phyloP scores from a whole-genome alignment of 2,888 invertebrate species.

The Acrocera orbiculus region DNA sequence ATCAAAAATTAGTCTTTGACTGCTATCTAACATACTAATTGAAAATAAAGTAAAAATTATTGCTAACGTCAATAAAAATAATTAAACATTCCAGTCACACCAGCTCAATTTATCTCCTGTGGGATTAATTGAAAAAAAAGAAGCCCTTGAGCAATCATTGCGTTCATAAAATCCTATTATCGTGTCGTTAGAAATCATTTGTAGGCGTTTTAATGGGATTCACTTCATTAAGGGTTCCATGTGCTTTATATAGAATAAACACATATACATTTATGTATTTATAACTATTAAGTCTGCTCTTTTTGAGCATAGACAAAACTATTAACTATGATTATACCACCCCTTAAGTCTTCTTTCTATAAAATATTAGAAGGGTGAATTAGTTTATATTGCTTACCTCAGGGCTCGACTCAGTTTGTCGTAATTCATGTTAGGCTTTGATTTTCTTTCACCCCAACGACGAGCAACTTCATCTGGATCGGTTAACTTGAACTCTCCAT shows the following conservation, averaged over 20 bases:
- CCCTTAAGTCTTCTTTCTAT: too few relatives aligned
- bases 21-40: too few relatives aligned
- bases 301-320: conserved; percentile 1
- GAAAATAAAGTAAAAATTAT: too few relatives aligned
- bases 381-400: conserved; percentile 46
- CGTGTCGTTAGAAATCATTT: conserved; percentile 12
- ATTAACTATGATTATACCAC: neutral
- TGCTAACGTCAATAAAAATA: neutral
- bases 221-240: conserved; percentile 9
- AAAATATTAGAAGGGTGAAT: neutral
- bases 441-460: conserved; percentile 97
- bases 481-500: conserved; percentile 95
- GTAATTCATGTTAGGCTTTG: conserved; percentile 99
- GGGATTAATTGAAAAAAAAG: neutral
- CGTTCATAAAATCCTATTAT: conserved; percentile 11
- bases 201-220: conserved; percentile 14
- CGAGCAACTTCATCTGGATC: conserved; percentile 97
- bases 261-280: neutral
- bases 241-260: neutral
- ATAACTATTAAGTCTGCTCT: neutral
- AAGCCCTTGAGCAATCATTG: neutral
- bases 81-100: conserved; percentile 10
- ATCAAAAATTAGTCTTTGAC: too few relatives aligned
- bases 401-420: conserved; percentile 95
- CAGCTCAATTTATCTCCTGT: too few relatives aligned